Evolutionary conservation across 2,888 invertebrate genomes (phyloP).

Genomic region (Sarcophaga rosellei): DNA sequence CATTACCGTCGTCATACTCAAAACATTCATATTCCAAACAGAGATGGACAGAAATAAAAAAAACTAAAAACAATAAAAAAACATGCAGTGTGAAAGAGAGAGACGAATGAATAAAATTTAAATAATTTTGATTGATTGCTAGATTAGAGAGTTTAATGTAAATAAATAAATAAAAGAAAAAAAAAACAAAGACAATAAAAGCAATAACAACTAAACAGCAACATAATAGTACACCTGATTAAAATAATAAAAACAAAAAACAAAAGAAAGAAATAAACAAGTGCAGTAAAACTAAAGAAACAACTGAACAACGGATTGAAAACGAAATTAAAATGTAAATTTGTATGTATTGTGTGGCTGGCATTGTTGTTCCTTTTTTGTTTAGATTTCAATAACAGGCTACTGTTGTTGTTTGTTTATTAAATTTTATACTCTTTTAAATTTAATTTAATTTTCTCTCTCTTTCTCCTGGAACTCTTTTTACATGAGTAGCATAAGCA

Average conservation of each 20-base stretch:
- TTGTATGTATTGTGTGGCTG: constrained; percentile 29
- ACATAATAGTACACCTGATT: constrained; percentile 2
- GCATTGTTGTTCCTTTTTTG: constrained; percentile 52
- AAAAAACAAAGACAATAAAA: neutral
- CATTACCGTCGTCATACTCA: neutral
- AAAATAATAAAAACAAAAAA: no score
- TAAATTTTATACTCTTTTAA: neutral
- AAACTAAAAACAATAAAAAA: neutral
- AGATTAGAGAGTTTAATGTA: constrained; percentile 72
- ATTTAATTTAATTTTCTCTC: neutral
- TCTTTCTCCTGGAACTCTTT: neutral
- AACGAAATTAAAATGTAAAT: constrained; percentile 51
- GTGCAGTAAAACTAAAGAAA: no score
- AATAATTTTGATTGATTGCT: constrained; percentile 79
- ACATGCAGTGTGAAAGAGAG: constrained; percentile 48
- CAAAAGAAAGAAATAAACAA: no score
- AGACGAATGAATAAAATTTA: constrained; percentile 74
- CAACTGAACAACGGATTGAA: neutral
- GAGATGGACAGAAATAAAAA: neutral
- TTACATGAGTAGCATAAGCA: neutral
- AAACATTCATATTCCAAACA: neutral
- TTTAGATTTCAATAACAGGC: neutral
- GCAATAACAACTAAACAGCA: constrained; percentile 23
- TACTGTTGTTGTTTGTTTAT: neutral
- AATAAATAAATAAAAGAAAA: constrained; percentile 26